Evolutionary conservation across 1,140 invertebrate genomes (phyloP).

Genomic region (Galleria mellonella): DNA sequence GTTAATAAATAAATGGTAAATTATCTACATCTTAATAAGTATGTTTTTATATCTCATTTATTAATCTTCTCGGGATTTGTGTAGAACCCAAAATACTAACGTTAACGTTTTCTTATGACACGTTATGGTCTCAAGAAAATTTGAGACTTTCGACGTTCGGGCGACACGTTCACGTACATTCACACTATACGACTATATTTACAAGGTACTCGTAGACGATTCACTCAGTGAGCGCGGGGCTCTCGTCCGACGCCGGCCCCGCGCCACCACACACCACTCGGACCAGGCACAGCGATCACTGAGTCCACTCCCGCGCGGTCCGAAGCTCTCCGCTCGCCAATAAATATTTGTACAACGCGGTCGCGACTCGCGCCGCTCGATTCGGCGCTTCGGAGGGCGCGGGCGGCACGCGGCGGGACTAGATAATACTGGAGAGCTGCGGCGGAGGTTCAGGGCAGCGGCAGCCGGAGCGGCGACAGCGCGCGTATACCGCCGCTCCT

Average conservation of each 20-base stretch:
- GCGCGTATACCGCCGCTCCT: constrained; percentile 88
- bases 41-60: constrained; percentile 73
- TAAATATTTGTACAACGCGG: constrained; percentile 71
- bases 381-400: constrained; percentile 37
- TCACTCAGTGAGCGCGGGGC: constrained; percentile 58
- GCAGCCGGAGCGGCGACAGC: constrained; percentile 79
- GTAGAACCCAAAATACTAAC: constrained; percentile 72
- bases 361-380: constrained; percentile 26
- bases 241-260: constrained; percentile 45
- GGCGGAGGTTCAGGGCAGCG: constrained; percentile 72
- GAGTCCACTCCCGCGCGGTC: constrained; percentile 47
- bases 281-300: constrained; percentile 38
- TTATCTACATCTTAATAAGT: constrained; percentile 74
- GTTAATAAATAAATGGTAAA: constrained; percentile 75
- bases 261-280: constrained; percentile 46
- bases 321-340: constrained; percentile 56
- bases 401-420: constrained; percentile 60
- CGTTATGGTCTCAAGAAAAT: constrained; percentile 72
- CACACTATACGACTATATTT: constrained; percentile 69
- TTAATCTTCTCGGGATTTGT: constrained; percentile 69
- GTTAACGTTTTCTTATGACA: constrained; percentile 72
- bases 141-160: constrained; percentile 71
- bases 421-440: constrained; percentile 73
- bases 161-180: constrained; percentile 73
- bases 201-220: constrained; percentile 60